These are phyloP conservation scores for Anoura caudifer DNA, from an alignment of 2,113 vertebrate genomes.

Conservation along the genomic window DNA sequence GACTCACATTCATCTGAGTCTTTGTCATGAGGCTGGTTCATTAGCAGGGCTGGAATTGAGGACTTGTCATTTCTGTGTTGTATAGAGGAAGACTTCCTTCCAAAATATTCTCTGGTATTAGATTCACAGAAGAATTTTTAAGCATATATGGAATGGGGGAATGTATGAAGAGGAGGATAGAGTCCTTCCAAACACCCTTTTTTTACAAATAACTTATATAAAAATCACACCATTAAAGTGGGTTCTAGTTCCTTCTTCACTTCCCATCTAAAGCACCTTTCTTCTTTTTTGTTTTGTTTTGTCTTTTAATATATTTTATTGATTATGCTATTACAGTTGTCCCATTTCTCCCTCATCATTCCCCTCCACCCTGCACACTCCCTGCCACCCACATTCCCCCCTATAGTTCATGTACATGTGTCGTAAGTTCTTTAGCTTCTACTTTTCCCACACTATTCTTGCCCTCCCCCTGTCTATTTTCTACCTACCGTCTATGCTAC, in stretches of 20 bases:
- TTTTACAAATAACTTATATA: slow-evolving; percentile 43
- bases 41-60: not conserved
- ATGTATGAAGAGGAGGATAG: not conserved
- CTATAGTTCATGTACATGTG: too few species aligned
- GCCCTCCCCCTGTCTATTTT: too few species aligned
- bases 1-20: not conserved
- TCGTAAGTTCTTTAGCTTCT: too few species aligned
- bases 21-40: not conserved
- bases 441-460: too few species aligned
- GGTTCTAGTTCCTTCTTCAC: slow-evolving; percentile 18
- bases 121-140: not conserved
- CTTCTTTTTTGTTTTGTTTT: too few species aligned
- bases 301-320: too few species aligned
- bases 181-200: slow-evolving; percentile 16
- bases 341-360: too few species aligned
- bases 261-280: not conserved
- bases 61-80: not conserved
- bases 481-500: too few species aligned
- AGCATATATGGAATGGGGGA: not conserved
- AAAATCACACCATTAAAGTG: slow-evolving; percentile 13
- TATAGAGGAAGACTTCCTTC: not conserved
- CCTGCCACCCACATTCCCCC: too few species aligned
- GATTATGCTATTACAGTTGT: too few species aligned
- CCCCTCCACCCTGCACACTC: too few species aligned
- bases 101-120: not conserved